Percentiles rank a stretch among this genome's conserved stretches.
phyloP scores from a whole-genome alignment of 2,888 invertebrate genomes.

The Linyphia triangularis region DNA sequence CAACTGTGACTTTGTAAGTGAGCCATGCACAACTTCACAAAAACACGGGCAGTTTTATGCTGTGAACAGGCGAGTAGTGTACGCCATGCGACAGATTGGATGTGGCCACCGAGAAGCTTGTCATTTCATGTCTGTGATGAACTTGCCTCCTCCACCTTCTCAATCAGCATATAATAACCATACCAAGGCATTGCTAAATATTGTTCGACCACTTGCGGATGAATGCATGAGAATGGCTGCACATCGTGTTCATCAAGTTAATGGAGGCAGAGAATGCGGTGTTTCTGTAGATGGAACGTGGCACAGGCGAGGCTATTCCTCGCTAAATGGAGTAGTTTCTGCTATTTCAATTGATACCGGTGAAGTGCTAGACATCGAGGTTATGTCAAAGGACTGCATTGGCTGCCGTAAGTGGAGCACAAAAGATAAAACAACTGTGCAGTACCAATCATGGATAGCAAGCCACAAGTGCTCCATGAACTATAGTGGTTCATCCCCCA shows the following conservation, averaged over 20 bases:
- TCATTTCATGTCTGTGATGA: too few species aligned
- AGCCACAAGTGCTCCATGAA: background rate
- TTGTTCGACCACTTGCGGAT: background rate
- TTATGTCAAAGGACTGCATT: background rate
- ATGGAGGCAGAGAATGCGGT: background rate
- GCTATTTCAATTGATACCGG: background rate
- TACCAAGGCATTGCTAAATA: background rate
- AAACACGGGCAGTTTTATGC: too few species aligned
- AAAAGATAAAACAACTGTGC: background rate
- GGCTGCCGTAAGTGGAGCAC: background rate
- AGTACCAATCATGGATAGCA: background rate
- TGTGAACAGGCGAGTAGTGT: too few species aligned
- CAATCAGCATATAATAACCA: background rate
- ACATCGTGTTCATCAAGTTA: background rate
- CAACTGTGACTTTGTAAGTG: too few species aligned
- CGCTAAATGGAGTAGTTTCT: background rate
- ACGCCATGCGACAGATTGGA: too few species aligned
- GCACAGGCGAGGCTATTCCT: background rate
- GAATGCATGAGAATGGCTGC: background rate
- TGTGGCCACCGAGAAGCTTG: too few species aligned
- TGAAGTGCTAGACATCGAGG: background rate
- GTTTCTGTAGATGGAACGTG: conserved; percentile 7
- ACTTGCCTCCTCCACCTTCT: too few species aligned
- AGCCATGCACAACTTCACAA: too few species aligned
- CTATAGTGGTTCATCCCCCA: background rate